phyloP scores from a whole-genome alignment of 2,113 vertebrate genomes.

The Neolamprologus kungweensis region DNA sequence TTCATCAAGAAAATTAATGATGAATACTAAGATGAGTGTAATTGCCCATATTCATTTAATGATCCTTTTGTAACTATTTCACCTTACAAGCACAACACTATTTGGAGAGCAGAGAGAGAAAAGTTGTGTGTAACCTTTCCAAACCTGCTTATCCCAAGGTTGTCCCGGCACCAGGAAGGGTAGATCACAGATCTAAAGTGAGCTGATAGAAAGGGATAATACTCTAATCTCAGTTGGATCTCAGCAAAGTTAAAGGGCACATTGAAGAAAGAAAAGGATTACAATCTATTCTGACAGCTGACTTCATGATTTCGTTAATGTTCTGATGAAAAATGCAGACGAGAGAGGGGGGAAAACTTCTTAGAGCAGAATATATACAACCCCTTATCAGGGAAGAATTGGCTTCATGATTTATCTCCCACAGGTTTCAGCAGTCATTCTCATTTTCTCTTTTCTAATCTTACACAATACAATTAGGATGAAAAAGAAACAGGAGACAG shows the following conservation, averaged over 20 bases:
- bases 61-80: neutral
- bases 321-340: neutral
- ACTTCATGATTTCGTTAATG: neutral
- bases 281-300: neutral
- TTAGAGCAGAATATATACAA: neutral
- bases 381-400: neutral
- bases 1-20: neutral
- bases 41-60: neutral
- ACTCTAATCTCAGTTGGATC: constrained; percentile 41
- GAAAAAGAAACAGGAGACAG: neutral
- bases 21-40: neutral
- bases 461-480: neutral
- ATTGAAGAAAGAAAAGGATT: constrained; percentile 30
- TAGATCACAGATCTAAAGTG: constrained; percentile 6
- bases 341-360: neutral
- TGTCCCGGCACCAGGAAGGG: neutral
- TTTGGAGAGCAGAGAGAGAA: neutral
- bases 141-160: neutral
- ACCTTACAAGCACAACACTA: neutral
- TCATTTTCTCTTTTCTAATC: neutral
- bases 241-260: constrained; percentile 15
- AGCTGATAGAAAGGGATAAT: constrained; percentile 25
- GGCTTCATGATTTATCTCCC: neutral
- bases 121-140: neutral
- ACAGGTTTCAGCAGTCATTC: neutral